A percentile compares a stretch with the other conserved stretches of the same genome.
These are phyloP conservation scores for Schizopygopsis pylzovi DNA, from an alignment of 2,797 vertebrate species.

Conservation along the genomic window DNA sequence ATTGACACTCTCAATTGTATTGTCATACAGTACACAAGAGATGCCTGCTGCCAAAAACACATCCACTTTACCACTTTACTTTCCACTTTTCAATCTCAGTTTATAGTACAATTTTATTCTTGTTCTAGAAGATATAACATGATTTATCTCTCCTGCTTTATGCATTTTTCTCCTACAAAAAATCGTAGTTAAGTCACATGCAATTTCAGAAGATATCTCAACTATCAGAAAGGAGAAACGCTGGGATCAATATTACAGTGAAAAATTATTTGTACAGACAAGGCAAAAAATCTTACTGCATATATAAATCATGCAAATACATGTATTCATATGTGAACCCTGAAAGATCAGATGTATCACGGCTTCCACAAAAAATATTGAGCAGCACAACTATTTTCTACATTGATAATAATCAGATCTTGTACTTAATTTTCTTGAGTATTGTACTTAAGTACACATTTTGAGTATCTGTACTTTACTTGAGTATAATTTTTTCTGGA, in stretches of 20 bases:
- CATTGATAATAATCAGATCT: not conserved
- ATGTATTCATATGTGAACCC: not conserved
- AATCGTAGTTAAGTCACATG: not conserved
- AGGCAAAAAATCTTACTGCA: too few species aligned
- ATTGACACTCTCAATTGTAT: constrained; percentile 42
- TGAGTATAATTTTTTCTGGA: too few species aligned
- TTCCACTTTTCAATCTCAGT: not conserved
- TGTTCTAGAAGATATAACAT: not conserved
- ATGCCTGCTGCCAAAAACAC: constrained; percentile 15
- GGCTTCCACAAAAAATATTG: not conserved
- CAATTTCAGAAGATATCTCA: not conserved
- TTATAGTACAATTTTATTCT: not conserved
- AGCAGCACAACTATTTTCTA: not conserved
- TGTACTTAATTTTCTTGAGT: too few species aligned
- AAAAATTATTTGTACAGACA: not conserved
- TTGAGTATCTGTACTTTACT: too few species aligned
- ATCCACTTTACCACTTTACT: not conserved
- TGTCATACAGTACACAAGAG: constrained; percentile 41
- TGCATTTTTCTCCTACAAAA: not conserved
- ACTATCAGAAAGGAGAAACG: not conserved
- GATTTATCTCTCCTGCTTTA: not conserved
- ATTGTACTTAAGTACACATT: too few species aligned
- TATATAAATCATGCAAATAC: not conserved
- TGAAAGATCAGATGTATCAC: not conserved
- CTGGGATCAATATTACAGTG: not conserved